Conservation (phyloP, 2,113 vertebrate genomes). For the Haemorhous mexicanus region DNA sequence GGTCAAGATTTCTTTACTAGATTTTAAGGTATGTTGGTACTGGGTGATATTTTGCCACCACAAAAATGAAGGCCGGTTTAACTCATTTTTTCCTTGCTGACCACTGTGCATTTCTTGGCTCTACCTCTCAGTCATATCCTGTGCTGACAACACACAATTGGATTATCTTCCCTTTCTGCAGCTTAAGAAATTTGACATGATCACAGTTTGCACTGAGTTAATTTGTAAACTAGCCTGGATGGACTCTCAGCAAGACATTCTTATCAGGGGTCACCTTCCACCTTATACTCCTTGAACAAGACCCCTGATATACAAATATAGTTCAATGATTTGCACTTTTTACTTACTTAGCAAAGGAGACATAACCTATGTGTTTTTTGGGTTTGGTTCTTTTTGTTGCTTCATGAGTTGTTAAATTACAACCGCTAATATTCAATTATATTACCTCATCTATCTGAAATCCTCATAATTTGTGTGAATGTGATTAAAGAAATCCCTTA, state of each 20-base stretch:
- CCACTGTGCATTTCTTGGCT: not conserved
- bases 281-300: not conserved
- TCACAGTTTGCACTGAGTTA: not conserved
- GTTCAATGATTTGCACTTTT: not conserved
- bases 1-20: not conserved
- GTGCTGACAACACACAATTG: not conserved
- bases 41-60: not conserved
- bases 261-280: not conserved
- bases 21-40: not conserved
- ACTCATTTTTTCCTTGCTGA: not conserved
- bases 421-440: not conserved
- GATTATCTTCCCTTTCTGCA: not conserved
- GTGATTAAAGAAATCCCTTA: conserved; percentile 26
- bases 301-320: not conserved
- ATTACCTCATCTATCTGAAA: not conserved
- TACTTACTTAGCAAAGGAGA: not conserved
- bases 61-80: not conserved
- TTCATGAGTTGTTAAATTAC: not conserved
- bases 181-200: not conserved
- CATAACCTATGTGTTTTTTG: not conserved
- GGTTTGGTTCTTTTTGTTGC: not conserved
- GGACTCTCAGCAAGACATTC: not conserved
- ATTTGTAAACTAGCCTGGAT: not conserved
- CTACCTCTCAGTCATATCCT: not conserved
- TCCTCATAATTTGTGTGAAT: not conserved